Evolutionary conservation across 2,113 vertebrate genomes (phyloP).

Genomic region (Chascanopsetta lugubris): DNA sequence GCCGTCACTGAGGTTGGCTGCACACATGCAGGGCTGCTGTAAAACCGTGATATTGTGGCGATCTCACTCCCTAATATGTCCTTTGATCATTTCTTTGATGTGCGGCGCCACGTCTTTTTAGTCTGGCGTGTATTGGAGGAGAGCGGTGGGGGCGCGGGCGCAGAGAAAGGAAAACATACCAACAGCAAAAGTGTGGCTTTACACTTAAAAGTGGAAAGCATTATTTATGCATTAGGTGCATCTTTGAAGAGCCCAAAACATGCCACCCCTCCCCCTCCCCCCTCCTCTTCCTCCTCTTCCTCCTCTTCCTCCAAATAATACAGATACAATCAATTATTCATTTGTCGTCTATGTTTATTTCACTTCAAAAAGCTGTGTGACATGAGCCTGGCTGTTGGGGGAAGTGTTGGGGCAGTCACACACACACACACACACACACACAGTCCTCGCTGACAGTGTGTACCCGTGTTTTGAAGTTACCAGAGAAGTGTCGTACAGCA

Average conservation of each 20-base stretch:
- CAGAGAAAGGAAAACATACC: slow-evolving; percentile 64
- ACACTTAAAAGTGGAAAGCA: slow-evolving; percentile 77
- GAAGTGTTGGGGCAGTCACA: slow-evolving; percentile 45
- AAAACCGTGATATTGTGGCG: slow-evolving; percentile 33
- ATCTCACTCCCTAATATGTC: slow-evolving; percentile 45
- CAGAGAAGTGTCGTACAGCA: slow-evolving; percentile 30
- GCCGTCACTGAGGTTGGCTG: not conserved
- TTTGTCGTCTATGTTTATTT: slow-evolving; percentile 78
- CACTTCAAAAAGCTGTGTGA: slow-evolving; percentile 70
- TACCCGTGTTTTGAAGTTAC: slow-evolving; percentile 54
- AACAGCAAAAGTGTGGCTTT: slow-evolving; percentile 75
- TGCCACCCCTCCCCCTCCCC: slow-evolving; percentile 59
- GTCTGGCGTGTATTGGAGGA: slow-evolving; percentile 64
- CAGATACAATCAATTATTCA: slow-evolving; percentile 79
- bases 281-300: slow-evolving; percentile 64
- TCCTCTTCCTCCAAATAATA: slow-evolving; percentile 67
- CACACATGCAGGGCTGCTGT: not conserved
- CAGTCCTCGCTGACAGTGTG: slow-evolving; percentile 45
- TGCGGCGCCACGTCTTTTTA: slow-evolving; percentile 43
- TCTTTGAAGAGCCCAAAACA: slow-evolving; percentile 77
- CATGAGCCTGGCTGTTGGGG: slow-evolving; percentile 65
- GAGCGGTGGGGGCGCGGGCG: slow-evolving; percentile 62
- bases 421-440: slow-evolving; percentile 39
- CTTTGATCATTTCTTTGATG: slow-evolving; percentile 55
- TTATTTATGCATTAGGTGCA: slow-evolving; percentile 79